These are phyloP conservation scores for Philereme vetulata DNA, from an alignment of 2,888 invertebrate genomes.

Conservation along the genomic window DNA sequence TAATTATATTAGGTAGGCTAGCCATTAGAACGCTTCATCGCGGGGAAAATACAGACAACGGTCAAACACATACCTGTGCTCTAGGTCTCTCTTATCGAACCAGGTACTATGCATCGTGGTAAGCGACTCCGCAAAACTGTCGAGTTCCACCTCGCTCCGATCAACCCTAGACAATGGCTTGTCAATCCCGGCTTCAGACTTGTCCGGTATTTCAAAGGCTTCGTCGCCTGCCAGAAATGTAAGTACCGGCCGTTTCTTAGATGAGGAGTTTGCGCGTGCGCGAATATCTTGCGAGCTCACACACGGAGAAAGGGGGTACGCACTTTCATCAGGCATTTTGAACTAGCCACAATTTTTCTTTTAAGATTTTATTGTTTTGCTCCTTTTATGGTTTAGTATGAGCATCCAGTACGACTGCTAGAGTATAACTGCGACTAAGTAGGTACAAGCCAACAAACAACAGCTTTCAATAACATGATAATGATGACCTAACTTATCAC, in stretches of 20 bases:
- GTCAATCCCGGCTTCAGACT: slow-evolving; percentile 67
- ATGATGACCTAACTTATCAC: slow-evolving; percentile 63
- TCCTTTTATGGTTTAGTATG: slow-evolving; percentile 20
- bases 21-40: too few species aligned
- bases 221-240: slow-evolving; percentile 71
- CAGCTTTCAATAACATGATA: slow-evolving; percentile 47
- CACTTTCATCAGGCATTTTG: slow-evolving; percentile 84
- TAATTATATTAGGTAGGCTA: too few species aligned
- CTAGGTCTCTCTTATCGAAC: slow-evolving; percentile 83
- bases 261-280: slow-evolving; percentile 83
- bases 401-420: slow-evolving; percentile 40
- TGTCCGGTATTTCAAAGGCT: slow-evolving; percentile 75
- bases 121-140: slow-evolving; percentile 82
- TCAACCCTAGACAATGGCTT: slow-evolving; percentile 69
- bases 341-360: slow-evolving; percentile 4
- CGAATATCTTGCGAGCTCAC: slow-evolving; percentile 81
- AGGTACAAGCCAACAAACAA: slow-evolving; percentile 49
- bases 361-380: neutral
- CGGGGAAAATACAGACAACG: too few species aligned
- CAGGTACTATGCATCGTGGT: slow-evolving; percentile 73
- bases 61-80: slow-evolving; percentile 81
- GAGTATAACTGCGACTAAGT: slow-evolving; percentile 46
- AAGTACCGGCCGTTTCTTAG: slow-evolving; percentile 67
- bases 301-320: slow-evolving; percentile 79
- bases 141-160: slow-evolving; percentile 79